phyloP scores from a whole-genome alignment of 2,113 vertebrate genomes.

The Gymnocephalus cernua region DNA sequence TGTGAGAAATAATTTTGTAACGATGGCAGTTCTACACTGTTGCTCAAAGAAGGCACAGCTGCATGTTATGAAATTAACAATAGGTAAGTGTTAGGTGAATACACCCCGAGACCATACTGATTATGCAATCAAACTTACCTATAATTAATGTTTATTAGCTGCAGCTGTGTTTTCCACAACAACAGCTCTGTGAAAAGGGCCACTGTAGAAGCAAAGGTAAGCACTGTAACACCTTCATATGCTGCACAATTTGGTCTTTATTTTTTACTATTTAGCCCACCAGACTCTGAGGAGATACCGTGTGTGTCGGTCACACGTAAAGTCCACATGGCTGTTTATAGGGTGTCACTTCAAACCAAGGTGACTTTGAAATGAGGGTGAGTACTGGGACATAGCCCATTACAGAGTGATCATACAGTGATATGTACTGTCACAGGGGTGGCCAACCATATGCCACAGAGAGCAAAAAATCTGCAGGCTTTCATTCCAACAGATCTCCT shows the following conservation, averaged over 20 bases:
- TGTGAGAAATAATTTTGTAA: background rate
- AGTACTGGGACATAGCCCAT: conserved; percentile 15
- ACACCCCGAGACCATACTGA: background rate
- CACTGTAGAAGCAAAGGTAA: conserved; percentile 8
- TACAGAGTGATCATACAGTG: conserved; percentile 28
- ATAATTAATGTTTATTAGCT: conserved; percentile 27
- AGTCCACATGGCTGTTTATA: conserved; percentile 1
- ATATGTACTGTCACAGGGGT: background rate
- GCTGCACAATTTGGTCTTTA: background rate
- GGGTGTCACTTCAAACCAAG: conserved; percentile 18
- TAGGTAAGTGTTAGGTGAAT: background rate
- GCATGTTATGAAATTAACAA: conserved; percentile 25
- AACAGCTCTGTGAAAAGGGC: background rate
- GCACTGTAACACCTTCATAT: background rate
- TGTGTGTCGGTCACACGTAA: background rate
- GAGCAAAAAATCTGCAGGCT: conserved; percentile 46
- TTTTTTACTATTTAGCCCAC: background rate
- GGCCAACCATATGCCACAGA: conserved; percentile 34
- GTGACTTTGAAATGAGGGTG: conserved; percentile 49
- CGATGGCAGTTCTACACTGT: background rate
- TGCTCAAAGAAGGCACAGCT: conserved; percentile 7
- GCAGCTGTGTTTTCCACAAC: conserved; percentile 32
- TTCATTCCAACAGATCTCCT: conserved; percentile 41
- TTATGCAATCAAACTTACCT: conserved; percentile 5
- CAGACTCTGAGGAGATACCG: background rate